These are phyloP conservation scores for Macrosiphum euphorbiae DNA, from an alignment of 2,888 invertebrate species.

Conservation along the genomic window DNA sequence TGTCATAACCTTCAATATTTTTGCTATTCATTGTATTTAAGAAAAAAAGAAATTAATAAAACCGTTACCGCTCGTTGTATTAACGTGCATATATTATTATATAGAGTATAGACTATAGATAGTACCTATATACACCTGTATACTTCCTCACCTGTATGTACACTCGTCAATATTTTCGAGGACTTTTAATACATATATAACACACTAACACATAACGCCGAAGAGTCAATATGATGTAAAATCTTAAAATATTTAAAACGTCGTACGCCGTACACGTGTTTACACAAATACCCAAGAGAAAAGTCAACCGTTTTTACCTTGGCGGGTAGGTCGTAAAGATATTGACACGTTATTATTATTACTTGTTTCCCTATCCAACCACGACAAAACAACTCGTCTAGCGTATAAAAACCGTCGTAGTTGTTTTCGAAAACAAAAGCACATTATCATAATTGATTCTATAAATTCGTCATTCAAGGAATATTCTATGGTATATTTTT, in stretches of 20 bases:
- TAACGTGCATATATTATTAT: not conserved
- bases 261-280: not conserved
- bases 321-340: not conserved
- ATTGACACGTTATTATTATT: constrained; percentile 26
- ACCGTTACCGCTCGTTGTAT: not conserved
- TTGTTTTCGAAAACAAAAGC: constrained; percentile 37
- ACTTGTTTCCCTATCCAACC: not conserved
- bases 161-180: not conserved
- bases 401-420: not conserved
- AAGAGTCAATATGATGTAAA: constrained; percentile 23
- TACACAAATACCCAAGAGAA: not conserved
- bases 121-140: not conserved
- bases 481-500: not conserved
- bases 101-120: not conserved
- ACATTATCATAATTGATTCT: constrained; percentile 36
- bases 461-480: not conserved
- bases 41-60: not conserved
- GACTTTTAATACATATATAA: not conserved
- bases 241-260: constrained; percentile 24
- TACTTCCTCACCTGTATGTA: not conserved
- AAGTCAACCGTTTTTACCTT: constrained; percentile 22
- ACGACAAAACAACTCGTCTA: constrained; percentile 24
- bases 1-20: not conserved
- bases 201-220: not conserved
- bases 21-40: not conserved